These are phyloP conservation scores for Gymnodraco acuticeps DNA, from an alignment of 2,797 vertebrate genomes.

Conservation along the genomic window DNA sequence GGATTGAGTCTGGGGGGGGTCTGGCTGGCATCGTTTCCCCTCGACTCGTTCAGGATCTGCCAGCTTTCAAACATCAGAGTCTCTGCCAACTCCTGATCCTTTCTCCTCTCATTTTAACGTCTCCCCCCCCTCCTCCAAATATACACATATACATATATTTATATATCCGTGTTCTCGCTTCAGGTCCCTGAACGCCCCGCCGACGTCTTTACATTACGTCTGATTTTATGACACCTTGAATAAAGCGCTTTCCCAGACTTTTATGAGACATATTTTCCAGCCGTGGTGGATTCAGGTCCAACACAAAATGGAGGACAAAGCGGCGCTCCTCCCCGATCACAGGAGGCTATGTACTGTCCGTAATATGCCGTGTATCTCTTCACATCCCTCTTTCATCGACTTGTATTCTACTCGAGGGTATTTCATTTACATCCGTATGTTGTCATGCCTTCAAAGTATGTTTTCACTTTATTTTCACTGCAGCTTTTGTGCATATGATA, in stretches of 20 bases:
- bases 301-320: constrained; percentile 84
- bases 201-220: constrained; percentile 31
- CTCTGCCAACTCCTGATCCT: constrained; percentile 84
- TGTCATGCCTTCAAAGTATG: too few species aligned
- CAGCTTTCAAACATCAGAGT: constrained; percentile 86
- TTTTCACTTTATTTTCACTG: too few species aligned
- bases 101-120: constrained; percentile 77
- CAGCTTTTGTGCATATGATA: too few species aligned
- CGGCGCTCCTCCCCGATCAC: constrained; percentile 67
- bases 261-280: too few species aligned
- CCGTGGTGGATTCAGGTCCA: constrained; percentile 72
- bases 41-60: constrained; percentile 83
- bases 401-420: too few species aligned
- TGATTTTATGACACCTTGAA: constrained; percentile 30
- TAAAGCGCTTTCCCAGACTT: constrained; percentile 52
- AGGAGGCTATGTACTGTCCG: neutral
- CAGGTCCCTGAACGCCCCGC: constrained; percentile 47
- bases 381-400: too few species aligned
- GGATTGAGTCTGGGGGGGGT: constrained; percentile 21
- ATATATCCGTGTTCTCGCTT: neutral
- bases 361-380: too few species aligned
- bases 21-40: constrained; percentile 85
- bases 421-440: too few species aligned
- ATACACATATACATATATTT: too few species aligned
- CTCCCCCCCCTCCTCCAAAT: constrained; percentile 33